Conservation (phyloP, 2,888 invertebrate genomes). For the Heliconius charithonia region DNA sequence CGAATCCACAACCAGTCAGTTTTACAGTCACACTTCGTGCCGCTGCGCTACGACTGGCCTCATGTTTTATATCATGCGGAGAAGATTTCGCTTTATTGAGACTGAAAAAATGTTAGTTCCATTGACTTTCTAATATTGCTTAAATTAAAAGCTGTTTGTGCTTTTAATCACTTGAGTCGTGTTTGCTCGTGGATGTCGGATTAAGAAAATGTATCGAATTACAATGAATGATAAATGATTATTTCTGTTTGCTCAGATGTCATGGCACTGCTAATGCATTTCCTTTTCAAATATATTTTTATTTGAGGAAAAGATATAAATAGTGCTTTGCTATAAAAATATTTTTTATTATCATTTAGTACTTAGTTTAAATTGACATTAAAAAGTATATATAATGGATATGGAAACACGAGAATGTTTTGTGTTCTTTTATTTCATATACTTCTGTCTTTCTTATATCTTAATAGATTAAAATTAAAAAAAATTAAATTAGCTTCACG, state of each 20-base stretch:
- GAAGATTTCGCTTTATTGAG: too few relatives aligned
- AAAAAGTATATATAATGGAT: background rate
- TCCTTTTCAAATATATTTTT: constrained; percentile 34
- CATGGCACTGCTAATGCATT: constrained; percentile 59
- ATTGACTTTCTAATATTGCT: too few relatives aligned
- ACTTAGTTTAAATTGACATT: background rate
- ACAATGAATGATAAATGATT: constrained; percentile 73
- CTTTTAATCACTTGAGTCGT: constrained; percentile 54
- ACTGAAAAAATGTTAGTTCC: too few relatives aligned
- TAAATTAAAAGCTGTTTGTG: constrained; percentile 50
- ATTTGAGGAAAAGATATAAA: background rate
- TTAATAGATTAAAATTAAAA: too few relatives aligned
- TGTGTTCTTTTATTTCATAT: too few relatives aligned
- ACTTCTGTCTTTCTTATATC: too few relatives aligned
- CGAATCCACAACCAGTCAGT: too few relatives aligned
- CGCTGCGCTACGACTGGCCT: too few relatives aligned
- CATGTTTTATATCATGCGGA: too few relatives aligned
- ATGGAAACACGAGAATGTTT: too few relatives aligned
- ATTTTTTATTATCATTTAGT: background rate
- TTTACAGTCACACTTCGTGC: too few relatives aligned
- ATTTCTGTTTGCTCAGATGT: constrained; percentile 56
- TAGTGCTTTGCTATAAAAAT: background rate
- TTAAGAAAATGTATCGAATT: constrained; percentile 69
- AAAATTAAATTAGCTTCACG: too few relatives aligned
- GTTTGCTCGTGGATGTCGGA: constrained; percentile 58